phyloP scores from a whole-genome alignment of 1,140 invertebrate genomes.

The Rhagoletis pomonella region DNA sequence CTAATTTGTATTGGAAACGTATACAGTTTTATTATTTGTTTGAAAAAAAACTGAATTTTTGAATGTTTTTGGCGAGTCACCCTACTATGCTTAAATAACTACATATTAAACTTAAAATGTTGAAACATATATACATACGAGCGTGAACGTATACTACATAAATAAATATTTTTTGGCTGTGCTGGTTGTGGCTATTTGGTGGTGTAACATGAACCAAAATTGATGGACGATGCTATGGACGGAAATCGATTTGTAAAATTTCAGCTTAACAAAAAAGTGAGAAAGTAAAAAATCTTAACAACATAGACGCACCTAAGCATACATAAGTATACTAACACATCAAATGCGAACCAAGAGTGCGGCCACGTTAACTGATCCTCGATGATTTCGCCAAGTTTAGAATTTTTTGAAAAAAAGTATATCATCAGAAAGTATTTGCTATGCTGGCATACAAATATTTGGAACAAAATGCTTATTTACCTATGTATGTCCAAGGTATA shows the following conservation, averaged over 20 bases:
- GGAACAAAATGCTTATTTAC: no score
- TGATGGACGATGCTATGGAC: not conserved
- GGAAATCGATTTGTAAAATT: slow-evolving; percentile 38
- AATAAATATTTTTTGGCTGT: not conserved
- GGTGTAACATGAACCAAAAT: slow-evolving; percentile 17
- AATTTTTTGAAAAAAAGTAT: no score
- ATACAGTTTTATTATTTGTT: no score
- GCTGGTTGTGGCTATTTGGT: not conserved
- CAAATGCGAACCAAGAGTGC: no score
- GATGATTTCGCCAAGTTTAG: no score
- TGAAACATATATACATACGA: not conserved
- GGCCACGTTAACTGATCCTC: no score
- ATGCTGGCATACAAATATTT: no score
- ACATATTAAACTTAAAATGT: not conserved
- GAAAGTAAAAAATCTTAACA: not conserved
- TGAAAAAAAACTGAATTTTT: no score
- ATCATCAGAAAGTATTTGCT: not conserved
- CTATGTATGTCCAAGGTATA: no score
- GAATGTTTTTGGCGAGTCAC: no score
- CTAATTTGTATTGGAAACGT: no score
- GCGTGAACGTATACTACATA: no score
- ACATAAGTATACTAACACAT: not conserved
- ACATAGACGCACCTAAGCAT: not conserved
- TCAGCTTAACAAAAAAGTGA: not conserved
- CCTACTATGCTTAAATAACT: not conserved